Evolutionary conservation across 2,113 vertebrate genomes (phyloP), one percentile per base, ranked within the genome.

Genomic region (Varanus komodoensis): DNA sequence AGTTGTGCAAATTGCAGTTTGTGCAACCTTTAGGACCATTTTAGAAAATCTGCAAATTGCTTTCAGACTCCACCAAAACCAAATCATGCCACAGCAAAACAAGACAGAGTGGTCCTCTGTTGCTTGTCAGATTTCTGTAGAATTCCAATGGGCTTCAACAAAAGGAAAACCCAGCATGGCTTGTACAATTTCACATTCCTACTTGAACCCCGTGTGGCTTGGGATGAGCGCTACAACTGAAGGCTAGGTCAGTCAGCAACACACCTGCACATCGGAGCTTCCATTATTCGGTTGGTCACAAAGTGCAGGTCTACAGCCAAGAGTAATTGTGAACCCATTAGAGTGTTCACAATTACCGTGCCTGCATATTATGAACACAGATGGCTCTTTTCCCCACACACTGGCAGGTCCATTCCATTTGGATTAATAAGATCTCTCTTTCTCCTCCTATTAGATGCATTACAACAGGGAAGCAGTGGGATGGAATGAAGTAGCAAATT

Each of bases 401-500:
- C 87, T 82, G 71, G 82, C 89, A 94, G 71, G 85, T 90, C 90
- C 90, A n/a, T 82, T 95, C 92, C 92, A 79, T 93, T 48, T 87
- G 34, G 88, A 86, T 91, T 95, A 92, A 95, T 93, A 85, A 94
- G 93, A 91, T 89, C 90, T 44, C 64, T 27, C 17, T 48, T 81
- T 81, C 44, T 81, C 79, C 67, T 95, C 89, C 96, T 93, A 93
- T 96, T 95, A 95, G 96, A 95, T 93, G 82, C 91, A 93, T 97
- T 96, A 94, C 96, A 93, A 92, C 25, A 88, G 87, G 82, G 73
- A 87, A 89, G 61, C 21, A 82, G 94, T 95, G 0, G 86, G 93
- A 93, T 91, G 93, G 92, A 95, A 94, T 92, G 89, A 87, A 92
- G 95, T 93, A 69, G 89, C 82, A 97, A 94, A 97, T 97, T 97